These are phyloP conservation scores for Pogonomyrmex barbatus DNA, from an alignment of 1,140 invertebrate species.

Conservation along the genomic window DNA sequence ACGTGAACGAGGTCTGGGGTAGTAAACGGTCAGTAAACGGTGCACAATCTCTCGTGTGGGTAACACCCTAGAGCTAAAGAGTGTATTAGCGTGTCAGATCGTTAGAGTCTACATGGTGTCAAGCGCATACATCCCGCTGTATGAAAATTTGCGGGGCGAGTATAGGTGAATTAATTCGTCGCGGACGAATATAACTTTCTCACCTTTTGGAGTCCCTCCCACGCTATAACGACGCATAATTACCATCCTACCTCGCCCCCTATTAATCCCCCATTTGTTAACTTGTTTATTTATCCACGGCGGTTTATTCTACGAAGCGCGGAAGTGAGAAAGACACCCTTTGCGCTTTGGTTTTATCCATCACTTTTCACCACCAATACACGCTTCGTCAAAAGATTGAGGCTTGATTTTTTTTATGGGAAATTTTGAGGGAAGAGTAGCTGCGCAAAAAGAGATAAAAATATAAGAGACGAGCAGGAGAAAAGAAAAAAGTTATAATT, in stretches of 20 bases:
- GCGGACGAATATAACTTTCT: slow-evolving; percentile 69
- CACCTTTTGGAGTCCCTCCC: slow-evolving; percentile 48
- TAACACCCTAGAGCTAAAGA: slow-evolving; percentile 68
- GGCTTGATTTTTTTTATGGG: not conserved
- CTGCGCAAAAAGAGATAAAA: not conserved
- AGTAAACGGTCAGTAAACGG: slow-evolving; percentile 44
- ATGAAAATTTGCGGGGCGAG: slow-evolving; percentile 70
- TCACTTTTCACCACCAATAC: not conserved
- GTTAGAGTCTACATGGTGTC: slow-evolving; percentile 73
- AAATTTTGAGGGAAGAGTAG: not conserved
- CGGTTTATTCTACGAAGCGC: not conserved
- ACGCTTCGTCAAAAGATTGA: not conserved
- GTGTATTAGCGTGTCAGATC: slow-evolving; percentile 72
- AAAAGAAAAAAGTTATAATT: not conserved
- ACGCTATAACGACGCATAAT: slow-evolving; percentile 31
- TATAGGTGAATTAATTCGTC: slow-evolving; percentile 69
- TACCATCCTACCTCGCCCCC: slow-evolving; percentile 1
- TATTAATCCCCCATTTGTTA: not conserved
- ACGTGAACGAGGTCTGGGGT: slow-evolving; percentile 7
- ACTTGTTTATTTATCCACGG: slow-evolving; percentile 28
- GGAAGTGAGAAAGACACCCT: not conserved
- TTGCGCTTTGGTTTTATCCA: too few species aligned
- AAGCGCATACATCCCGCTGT: slow-evolving; percentile 64
- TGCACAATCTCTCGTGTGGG: slow-evolving; percentile 16
- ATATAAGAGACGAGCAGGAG: not conserved